These are phyloP conservation scores for Myopa tessellatipennis DNA, from an alignment of 2,888 invertebrate genomes.

Conservation along the genomic window DNA sequence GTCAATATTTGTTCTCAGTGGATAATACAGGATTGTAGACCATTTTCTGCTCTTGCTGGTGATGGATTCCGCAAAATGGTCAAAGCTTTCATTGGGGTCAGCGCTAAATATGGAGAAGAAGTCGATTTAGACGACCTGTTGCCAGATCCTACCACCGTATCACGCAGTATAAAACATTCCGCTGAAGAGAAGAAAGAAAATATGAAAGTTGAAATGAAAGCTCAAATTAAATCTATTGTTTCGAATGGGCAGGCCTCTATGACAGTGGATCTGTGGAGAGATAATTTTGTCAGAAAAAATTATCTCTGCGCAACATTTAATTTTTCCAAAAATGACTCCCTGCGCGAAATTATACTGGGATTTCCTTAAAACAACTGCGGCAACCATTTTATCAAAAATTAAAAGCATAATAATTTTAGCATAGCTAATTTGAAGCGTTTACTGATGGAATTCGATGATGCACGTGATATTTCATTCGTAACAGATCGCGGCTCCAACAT, in stretches of 20 bases:
- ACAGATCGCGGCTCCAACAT: conserved; percentile 41
- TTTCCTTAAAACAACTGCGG: conserved; percentile 41
- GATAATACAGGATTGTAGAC: conserved; percentile 38
- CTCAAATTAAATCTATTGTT: conserved; percentile 38
- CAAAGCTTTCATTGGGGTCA: conserved; percentile 46
- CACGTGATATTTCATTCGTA: conserved; percentile 40
- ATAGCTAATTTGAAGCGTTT: conserved; percentile 19
- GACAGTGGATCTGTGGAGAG: conserved; percentile 48
- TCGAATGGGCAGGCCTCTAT: conserved; percentile 40
- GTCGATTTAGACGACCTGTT: conserved; percentile 44
- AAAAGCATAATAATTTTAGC: too few relatives aligned
- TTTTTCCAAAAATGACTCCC: conserved; percentile 44
- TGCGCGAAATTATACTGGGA: conserved; percentile 43
- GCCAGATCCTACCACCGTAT: conserved; percentile 38
- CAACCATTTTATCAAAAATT: too few relatives aligned
- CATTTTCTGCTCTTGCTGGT: conserved; percentile 31
- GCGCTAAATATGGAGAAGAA: conserved; percentile 43
- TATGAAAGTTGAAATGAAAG: too few relatives aligned
- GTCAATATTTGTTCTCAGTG: conserved; percentile 19
- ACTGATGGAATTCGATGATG: conserved; percentile 39
- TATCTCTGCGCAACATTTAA: conserved; percentile 47
- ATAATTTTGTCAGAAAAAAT: conserved; percentile 46
- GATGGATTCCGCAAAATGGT: conserved; percentile 29
- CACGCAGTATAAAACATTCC: too few relatives aligned
- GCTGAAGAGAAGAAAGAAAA: conserved; percentile 41